Percentiles rank a stretch among this genome's conserved stretches.
Conservation (phyloP, 2,113 vertebrate species). For the Sialia sialis region DNA sequence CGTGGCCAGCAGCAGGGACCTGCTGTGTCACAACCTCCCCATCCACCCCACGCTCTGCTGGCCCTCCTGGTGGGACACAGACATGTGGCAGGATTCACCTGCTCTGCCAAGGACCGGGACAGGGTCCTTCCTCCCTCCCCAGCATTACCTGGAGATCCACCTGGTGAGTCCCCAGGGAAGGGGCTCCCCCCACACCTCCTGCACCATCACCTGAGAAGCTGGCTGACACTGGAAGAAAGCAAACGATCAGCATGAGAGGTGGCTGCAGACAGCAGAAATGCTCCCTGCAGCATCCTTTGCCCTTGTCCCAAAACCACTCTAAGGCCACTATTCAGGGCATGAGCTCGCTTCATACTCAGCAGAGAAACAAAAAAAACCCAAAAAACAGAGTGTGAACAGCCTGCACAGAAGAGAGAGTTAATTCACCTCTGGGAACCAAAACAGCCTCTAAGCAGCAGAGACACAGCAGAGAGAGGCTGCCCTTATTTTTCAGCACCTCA, state of each 20-base stretch:
- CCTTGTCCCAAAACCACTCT: not conserved
- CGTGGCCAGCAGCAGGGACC: accelerated
- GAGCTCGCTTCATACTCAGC: not conserved
- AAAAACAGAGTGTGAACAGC: not conserved
- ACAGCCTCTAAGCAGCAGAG: not conserved
- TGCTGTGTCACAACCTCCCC: not conserved
- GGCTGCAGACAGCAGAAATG: not conserved
- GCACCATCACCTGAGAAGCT: not conserved
- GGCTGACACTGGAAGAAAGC: not conserved
- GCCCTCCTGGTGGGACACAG: not conserved
- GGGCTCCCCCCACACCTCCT: accelerated
- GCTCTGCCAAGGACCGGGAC: not conserved
- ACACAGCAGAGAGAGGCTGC: not conserved
- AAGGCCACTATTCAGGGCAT: not conserved
- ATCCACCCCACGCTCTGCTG: not conserved
- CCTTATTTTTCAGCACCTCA: not conserved
- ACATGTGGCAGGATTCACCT: not conserved
- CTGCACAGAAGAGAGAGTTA: not conserved
- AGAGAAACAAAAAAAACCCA: not conserved
- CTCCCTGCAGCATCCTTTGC: not conserved
- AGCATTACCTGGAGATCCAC: conserved; percentile 30
- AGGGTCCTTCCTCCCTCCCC: not conserved
- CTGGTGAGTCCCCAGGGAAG: not conserved
- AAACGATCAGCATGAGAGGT: not conserved
- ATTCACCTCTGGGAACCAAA: not conserved